A percentile compares a stretch with the other conserved stretches of the same genome.
These are phyloP conservation scores for Lasiurus borealis DNA, from an alignment of 2,113 vertebrate species.

Conservation along the genomic window DNA sequence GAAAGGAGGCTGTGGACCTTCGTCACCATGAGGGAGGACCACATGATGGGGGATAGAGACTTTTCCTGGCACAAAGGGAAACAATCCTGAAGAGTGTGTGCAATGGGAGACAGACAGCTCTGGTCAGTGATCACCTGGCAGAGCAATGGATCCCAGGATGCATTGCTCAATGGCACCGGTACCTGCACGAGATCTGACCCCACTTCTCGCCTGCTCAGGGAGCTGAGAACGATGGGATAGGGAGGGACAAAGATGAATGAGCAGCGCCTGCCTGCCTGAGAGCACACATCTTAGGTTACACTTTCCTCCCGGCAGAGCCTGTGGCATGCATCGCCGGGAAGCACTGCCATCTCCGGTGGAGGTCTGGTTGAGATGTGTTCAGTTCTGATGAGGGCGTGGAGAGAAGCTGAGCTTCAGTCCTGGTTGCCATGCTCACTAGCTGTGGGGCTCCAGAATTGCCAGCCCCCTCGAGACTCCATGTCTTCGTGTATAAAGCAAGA, in stretches of 20 bases:
- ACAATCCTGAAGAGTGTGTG: too few species aligned
- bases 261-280: background rate
- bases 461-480: background rate
- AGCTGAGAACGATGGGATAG: background rate
- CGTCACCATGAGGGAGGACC: background rate
- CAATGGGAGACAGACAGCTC: accelerated
- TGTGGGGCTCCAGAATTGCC: too few species aligned
- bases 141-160: background rate
- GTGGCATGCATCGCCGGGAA: background rate
- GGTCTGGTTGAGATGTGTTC: background rate
- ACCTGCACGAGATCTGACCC: background rate
- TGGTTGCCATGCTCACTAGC: background rate
- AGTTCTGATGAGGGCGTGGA: background rate
- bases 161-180: background rate
- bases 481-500: background rate
- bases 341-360: background rate
- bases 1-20: background rate
- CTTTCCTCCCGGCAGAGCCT: background rate
- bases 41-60: accelerated
- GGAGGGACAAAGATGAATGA: background rate
- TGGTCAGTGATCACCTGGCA: background rate
- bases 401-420: background rate
- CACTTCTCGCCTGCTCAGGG: too few species aligned
- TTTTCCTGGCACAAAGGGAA: background rate
- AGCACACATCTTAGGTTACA: accelerated